These are phyloP conservation scores for Porites lutea DNA, from an alignment of 64 coral and sea anemone species.

Conservation along the genomic window DNA sequence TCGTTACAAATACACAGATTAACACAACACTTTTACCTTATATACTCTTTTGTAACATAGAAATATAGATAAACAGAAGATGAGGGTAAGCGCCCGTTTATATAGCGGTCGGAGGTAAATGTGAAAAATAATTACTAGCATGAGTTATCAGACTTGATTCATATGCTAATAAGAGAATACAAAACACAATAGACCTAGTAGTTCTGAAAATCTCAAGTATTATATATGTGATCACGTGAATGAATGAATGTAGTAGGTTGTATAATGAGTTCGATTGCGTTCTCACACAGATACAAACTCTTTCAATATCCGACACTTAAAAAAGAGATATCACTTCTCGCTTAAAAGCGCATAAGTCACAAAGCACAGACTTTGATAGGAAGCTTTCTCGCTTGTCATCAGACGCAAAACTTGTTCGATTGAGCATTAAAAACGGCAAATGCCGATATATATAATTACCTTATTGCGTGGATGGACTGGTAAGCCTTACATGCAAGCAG, in stretches of 20 bases:
- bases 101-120: too few relatives aligned
- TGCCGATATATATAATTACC: conserved; percentile 1
- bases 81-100: too few relatives aligned
- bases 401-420: neutral
- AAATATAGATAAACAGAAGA: too few relatives aligned
- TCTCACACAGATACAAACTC: neutral
- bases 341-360: neutral
- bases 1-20: too few relatives aligned
- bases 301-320: neutral
- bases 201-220: neutral
- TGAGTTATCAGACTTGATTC: neutral
- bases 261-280: neutral
- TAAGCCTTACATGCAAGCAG: neutral
- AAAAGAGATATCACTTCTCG: neutral
- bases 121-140: neutral
- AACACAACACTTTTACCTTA: too few relatives aligned
- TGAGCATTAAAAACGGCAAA: neutral
- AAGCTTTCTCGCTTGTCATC: neutral
- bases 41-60: too few relatives aligned
- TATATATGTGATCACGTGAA: neutral
- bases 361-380: neutral
- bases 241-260: neutral
- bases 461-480: neutral
- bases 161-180: conserved; percentile 10
- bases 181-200: neutral